These are phyloP conservation scores for Hippolais icterina DNA, from an alignment of 2,113 vertebrate species.

Conservation along the genomic window DNA sequence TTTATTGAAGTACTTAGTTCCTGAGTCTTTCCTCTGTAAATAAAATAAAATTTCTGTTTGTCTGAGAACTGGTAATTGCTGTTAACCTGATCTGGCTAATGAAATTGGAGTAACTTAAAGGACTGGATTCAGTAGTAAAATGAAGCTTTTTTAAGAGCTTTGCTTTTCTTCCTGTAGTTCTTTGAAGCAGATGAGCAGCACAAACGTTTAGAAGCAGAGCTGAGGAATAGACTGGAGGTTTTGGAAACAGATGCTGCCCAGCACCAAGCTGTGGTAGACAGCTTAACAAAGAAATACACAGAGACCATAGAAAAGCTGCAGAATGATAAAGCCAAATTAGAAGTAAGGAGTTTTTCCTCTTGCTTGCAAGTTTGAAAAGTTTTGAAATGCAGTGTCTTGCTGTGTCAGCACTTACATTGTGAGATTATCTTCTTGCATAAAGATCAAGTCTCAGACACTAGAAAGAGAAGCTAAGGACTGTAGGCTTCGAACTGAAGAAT, in stretches of 20 bases:
- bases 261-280: conserved; percentile 86
- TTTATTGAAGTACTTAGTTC: background rate
- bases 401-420: conserved; percentile 16
- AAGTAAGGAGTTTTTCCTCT: conserved; percentile 76
- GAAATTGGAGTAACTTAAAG: background rate
- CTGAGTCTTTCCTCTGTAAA: background rate
- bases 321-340: conserved; percentile 89
- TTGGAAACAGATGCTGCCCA: conserved; percentile 85
- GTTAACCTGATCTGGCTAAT: background rate
- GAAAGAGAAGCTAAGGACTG: conserved; percentile 95
- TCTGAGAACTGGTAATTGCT: background rate
- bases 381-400: conserved; percentile 18
- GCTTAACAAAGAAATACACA: conserved; percentile 85
- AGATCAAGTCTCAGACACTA: conserved; percentile 91
- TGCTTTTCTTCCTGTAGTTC: conserved; percentile 75
- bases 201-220: conserved; percentile 83
- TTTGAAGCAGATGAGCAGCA: conserved; percentile 95
- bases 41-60: background rate
- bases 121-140: background rate
- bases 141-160: background rate
- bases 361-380: conserved; percentile 9
- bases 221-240: conserved; percentile 79
- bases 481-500: conserved; percentile 91
- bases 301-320: conserved; percentile 93
- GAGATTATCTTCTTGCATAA: conserved; percentile 54